These are phyloP conservation scores for Dione juno DNA, from an alignment of 2,888 invertebrate genomes.

Conservation along the genomic window DNA sequence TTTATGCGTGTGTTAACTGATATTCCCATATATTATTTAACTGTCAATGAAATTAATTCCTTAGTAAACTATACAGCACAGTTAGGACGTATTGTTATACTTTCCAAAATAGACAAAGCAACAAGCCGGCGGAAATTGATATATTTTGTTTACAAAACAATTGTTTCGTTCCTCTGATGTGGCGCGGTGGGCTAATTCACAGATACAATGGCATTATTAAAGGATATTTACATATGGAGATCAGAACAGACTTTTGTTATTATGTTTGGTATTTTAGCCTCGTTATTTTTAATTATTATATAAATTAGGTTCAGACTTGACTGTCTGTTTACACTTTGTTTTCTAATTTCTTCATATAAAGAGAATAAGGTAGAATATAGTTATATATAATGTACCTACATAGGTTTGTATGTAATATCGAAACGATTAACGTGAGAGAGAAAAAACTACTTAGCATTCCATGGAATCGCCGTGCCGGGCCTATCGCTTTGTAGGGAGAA, in stretches of 20 bases:
- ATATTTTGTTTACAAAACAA: slow-evolving; percentile 44
- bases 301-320: neutral
- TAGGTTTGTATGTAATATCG: too few relatives aligned
- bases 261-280: neutral
- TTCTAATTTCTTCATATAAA: neutral
- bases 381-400: too few relatives aligned
- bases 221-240: slow-evolving; percentile 12
- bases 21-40: neutral
- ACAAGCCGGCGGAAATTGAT: slow-evolving; percentile 55
- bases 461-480: too few relatives aligned
- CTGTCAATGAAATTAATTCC: neutral
- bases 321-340: neutral
- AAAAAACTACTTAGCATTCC: too few relatives aligned
- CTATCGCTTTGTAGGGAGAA: too few relatives aligned
- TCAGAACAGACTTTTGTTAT: neutral
- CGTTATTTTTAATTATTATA: slow-evolving; percentile 5
- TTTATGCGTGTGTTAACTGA: neutral
- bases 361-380: too few relatives aligned
- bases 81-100: slow-evolving; percentile 33
- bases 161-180: slow-evolving; percentile 28
- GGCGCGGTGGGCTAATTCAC: slow-evolving; percentile 2
- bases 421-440: too few relatives aligned
- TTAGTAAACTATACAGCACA: neutral
- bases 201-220: slow-evolving; percentile 8
- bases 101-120: slow-evolving; percentile 44